Conservation (phyloP, 1,140 invertebrate species). For the Reticulitermes speratus region DNA sequence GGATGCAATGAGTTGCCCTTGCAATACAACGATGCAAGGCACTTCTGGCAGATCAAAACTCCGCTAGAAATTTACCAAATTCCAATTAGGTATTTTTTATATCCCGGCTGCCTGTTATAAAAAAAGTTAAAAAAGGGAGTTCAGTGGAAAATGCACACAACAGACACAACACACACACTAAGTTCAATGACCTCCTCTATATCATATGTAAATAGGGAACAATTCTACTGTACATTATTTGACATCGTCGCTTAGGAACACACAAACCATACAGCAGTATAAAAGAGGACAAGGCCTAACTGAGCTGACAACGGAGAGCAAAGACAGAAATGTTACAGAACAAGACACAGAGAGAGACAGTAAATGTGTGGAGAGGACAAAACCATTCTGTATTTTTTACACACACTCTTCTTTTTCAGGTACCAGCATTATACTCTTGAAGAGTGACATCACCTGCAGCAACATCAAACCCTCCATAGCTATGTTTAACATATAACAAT, state of each 20-base stretch:
- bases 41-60: background rate
- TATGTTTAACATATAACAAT: background rate
- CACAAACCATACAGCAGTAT: background rate
- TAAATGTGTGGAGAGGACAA: background rate
- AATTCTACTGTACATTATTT: slow-evolving; percentile 17
- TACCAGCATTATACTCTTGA: slow-evolving; percentile 18
- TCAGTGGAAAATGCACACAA: background rate
- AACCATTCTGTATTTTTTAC: background rate
- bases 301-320: background rate
- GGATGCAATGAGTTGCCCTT: background rate
- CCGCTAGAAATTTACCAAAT: background rate
- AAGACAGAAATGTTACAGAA: background rate
- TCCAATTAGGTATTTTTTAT: background rate
- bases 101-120: background rate
- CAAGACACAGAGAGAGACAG: background rate
- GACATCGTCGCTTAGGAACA: background rate
- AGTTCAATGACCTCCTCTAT: background rate
- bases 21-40: background rate
- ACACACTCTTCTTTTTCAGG: background rate
- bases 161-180: background rate
- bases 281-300: background rate
- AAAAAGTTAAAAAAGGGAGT: background rate
- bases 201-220: slow-evolving; percentile 8
- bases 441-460: background rate
- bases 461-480: background rate